Percentiles rank a stretch among this genome's conserved stretches.
Evolutionary conservation across 2,113 vertebrate genomes (phyloP).

Genomic region (Thermophis baileyi): DNA sequence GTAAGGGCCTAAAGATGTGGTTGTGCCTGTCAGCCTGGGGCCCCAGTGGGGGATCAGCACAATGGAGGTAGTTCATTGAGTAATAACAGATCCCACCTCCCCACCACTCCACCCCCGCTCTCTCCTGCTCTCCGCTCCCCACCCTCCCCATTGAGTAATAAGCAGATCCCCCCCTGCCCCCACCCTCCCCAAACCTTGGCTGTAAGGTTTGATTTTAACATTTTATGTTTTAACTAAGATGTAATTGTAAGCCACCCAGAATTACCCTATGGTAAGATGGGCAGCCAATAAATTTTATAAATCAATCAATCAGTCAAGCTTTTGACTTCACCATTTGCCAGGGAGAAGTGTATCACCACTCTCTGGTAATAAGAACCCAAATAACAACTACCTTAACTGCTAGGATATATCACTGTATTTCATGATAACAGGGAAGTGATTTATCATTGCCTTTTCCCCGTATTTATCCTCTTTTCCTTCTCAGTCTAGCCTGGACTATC

Average conservation of each 20-base stretch:
- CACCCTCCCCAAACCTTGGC: background rate
- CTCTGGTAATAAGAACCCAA: background rate
- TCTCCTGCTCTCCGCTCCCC: background rate
- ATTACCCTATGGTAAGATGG: background rate
- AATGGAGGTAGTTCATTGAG: background rate
- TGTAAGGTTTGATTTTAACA: background rate
- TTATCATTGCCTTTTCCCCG: background rate
- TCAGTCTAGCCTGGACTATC: background rate
- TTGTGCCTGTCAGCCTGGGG: background rate
- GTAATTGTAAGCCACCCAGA: background rate
- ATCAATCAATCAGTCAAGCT: background rate
- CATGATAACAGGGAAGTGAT: background rate
- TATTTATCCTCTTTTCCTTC: background rate
- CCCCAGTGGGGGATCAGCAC: background rate
- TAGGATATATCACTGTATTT: background rate
- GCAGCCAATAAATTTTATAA: background rate
- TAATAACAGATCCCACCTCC: background rate
- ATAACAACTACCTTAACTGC: background rate
- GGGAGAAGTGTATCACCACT: background rate
- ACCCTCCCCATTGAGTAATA: background rate
- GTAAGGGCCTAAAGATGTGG: background rate
- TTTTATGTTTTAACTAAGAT: background rate
- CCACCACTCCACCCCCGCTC: background rate
- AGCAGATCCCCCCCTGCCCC: background rate
- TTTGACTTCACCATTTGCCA: background rate